Evolutionary conservation across 2,888 invertebrate species (phyloP), one percentile per base, ranked within the genome.

Genomic region (Apamea monoglypha): DNA sequence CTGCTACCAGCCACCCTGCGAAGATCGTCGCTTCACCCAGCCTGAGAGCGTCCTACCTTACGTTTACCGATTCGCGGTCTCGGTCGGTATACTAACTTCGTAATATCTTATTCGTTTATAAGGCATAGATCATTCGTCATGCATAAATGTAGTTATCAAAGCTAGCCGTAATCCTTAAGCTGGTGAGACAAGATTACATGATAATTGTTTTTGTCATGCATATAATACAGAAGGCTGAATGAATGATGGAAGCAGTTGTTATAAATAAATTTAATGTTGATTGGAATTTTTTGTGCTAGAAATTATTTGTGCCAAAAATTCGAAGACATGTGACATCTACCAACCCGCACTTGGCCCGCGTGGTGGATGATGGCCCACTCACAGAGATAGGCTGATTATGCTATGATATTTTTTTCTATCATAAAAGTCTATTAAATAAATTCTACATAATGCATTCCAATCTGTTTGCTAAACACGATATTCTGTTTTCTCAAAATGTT

Each of bases 131-230:
- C 8, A 68, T 59, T 74, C 59, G 78, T 8, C 74, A 66, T 18
- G 50, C 25, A 78, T 74, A 74, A 74, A 71, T 61, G 29, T 12
- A 69, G 64, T 71, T 66, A 82, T 78, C 59, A 69, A 69, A 72
- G 72, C 21, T n/a, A 70, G 53, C n/a, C 47, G 78, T 72, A 82
- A 78, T 78, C 16, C 21, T 61, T 44, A 70, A 64, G 66, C 29
- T 44, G 53, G 50, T 29, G 61, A 32, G 61, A 70, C 82, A 29
- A 72, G 81, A 72, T 82, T 82, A 82, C 81, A 44, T 64, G 40
- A 82, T 78, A 82, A 78, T 82, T 74, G 50, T 14, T 82, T 71
- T n/a, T 32, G 59, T 21, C 70, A 82, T 61, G 78, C 59, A 36
- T 56, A 0, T 76, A 61, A 61, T 21, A 61, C 21, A 66, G 12